A percentile compares a stretch with the other conserved stretches of the same genome.
Conservation (phyloP, 2,113 vertebrate genomes). For the Seriola aureovittata region DNA sequence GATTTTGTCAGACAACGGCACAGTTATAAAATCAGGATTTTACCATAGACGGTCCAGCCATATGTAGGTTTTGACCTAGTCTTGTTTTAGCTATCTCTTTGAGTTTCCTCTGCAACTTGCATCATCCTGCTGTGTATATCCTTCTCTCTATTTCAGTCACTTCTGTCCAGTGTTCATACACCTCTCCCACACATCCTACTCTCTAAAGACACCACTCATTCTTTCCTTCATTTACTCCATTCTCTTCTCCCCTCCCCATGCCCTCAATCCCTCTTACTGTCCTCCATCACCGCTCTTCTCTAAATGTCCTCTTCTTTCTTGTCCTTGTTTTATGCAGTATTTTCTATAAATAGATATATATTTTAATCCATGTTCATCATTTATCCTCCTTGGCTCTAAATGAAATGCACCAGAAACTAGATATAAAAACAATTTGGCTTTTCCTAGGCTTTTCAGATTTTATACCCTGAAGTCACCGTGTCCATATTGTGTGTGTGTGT, state of each 20-base stretch:
- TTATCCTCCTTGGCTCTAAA: constrained; percentile 69
- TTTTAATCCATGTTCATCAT: constrained; percentile 78
- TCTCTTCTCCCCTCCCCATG: constrained; percentile 43
- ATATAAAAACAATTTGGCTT: constrained; percentile 82
- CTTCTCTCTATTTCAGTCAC: constrained; percentile 52
- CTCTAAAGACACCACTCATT: constrained; percentile 48
- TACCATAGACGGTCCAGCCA: too few species aligned
- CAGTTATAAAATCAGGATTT: too few species aligned
- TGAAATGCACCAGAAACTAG: constrained; percentile 76
- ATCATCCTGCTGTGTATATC: constrained; percentile 36
- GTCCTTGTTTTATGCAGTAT: constrained; percentile 76
- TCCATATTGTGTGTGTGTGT: constrained; percentile 68
- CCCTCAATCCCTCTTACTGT: constrained; percentile 60
- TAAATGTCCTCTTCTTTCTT: constrained; percentile 68
- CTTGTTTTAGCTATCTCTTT: constrained; percentile 48
- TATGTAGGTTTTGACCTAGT: too few species aligned
- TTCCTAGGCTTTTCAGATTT: constrained; percentile 71
- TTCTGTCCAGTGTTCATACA: constrained; percentile 35
- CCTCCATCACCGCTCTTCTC: constrained; percentile 55
- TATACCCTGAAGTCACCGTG: constrained; percentile 71
- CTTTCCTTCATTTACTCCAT: constrained; percentile 50
- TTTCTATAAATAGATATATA: constrained; percentile 69
- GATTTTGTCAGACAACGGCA: too few species aligned
- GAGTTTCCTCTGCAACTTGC: constrained; percentile 27
- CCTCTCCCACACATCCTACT: constrained; percentile 61